Evolutionary conservation across 2,888 invertebrate species (phyloP).

Genomic region (Hololepta plana): DNA sequence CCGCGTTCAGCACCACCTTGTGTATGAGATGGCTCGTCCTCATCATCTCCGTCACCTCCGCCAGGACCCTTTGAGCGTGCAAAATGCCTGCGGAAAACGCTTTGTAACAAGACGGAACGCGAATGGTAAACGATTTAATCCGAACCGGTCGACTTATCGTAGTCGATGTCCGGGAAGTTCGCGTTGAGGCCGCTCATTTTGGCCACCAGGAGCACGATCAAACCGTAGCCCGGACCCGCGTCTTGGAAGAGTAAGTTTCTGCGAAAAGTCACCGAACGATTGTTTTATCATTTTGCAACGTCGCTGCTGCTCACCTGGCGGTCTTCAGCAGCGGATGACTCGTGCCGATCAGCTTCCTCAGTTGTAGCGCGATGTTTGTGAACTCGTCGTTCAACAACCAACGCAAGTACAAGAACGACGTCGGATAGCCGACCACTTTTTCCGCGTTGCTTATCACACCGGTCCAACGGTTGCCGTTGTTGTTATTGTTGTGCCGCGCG

Average conservation of each 20-base stretch:
- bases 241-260: conserved; percentile 10
- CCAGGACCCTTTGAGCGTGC: conserved; percentile 70
- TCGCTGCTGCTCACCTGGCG: conserved; percentile 71
- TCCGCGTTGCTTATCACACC: conserved; percentile 87
- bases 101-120: conserved; percentile 6
- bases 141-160: conserved; percentile 36
- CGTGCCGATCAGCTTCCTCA: conserved; percentile 81
- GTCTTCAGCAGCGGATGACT: conserved; percentile 86
- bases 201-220: conserved; percentile 75
- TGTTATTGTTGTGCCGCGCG: too few species aligned
- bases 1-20: conserved; percentile 47
- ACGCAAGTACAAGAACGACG: conserved; percentile 77
- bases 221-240: conserved; percentile 41
- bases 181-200: conserved; percentile 73
- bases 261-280: conserved; percentile 2
- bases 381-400: conserved; percentile 93
- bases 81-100: conserved; percentile 32
- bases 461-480: too few species aligned
- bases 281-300: too few species aligned
- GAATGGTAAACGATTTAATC: too few species aligned
- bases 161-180: conserved; percentile 59
- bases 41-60: conserved; percentile 92
- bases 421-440: conserved; percentile 90
- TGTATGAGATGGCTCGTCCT: conserved; percentile 80
- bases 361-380: conserved; percentile 78